These are phyloP conservation scores for Spilogale gracilis DNA, from an alignment of 2,113 vertebrate genomes.

Conservation along the genomic window DNA sequence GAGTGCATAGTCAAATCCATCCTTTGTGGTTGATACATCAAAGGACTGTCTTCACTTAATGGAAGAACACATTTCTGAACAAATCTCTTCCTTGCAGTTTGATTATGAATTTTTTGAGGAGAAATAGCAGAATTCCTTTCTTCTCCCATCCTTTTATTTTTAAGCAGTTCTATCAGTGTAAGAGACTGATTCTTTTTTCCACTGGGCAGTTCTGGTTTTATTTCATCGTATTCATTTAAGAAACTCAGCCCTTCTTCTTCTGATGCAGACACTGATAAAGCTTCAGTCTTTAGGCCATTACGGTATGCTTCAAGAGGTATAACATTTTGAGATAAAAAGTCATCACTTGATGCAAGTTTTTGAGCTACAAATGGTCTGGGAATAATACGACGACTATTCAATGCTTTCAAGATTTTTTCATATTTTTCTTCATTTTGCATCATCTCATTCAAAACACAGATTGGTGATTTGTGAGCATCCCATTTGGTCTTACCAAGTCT, in stretches of 20 bases:
- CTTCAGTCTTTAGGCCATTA: constrained; percentile 93
- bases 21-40: constrained; percentile 91
- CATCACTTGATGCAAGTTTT: constrained; percentile 90
- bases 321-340: constrained; percentile 91
- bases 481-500: constrained; percentile 93
- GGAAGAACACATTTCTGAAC: constrained; percentile 92
- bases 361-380: constrained; percentile 91
- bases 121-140: constrained; percentile 88
- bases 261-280: constrained; percentile 88
- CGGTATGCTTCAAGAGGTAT: constrained; percentile 93
- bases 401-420: constrained; percentile 92
- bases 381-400: constrained; percentile 93
- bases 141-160: constrained; percentile 93
- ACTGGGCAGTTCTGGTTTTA: constrained; percentile 88
- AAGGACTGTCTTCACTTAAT: constrained; percentile 90
- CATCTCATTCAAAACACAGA: constrained; percentile 95
- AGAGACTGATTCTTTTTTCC: constrained; percentile 90
- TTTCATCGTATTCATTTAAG: constrained; percentile 89
- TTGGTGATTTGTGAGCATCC: constrained; percentile 94
- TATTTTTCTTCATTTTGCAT: constrained; percentile 94
- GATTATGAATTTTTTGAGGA: constrained; percentile 90
- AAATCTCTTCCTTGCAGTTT: constrained; percentile 92
- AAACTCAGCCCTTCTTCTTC: constrained; percentile 90
- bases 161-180: constrained; percentile 94
- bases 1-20: constrained; percentile 92